Base-by-base conservation (phyloP, 2,888 invertebrate species). In the Lithophane semibrunnea region DNA sequence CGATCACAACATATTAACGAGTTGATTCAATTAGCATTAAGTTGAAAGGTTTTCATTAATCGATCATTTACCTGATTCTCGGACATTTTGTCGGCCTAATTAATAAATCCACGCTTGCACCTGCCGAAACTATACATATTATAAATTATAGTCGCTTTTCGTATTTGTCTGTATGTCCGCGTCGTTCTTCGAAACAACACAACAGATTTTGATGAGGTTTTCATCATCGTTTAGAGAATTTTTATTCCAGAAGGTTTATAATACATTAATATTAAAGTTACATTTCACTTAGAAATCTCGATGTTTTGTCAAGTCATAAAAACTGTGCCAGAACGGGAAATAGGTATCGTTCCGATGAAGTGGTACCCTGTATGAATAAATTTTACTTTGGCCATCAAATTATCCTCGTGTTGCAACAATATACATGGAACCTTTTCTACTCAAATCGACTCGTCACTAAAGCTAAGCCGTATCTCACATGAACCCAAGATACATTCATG, bases 51-150 rank as follows among this genome's bases (percentile, higher is more conserved):
- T 37, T 42, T 60, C 58, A 70, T 52, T 79, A 52, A 71, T 60
- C 71, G 44, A 80, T 52, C 58, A 79, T 69, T 79, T 52, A 79
- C 18, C 29, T 21, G 52, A 77, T 52, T 52, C 44, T 37, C 29
- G n/a, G 21, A 72, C 44, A 80, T 61, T 54, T 73, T 47, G 73
- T 18, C 29, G 9, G 0, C n/a, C 21, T 61, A 60, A 72, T 72
- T 80, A 61, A 52, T 37, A 16, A 13, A 44, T 24, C 8, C 44
- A n/a, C 4, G 13, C 47, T 77, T 63, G 49, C 42, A 44, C 16
- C 10, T 49, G 60, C 3, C 9, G 18, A 44, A 37, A 2, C 37
- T 37, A 37, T 37, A 37, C 37, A 37, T 37, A 37, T 37, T 37
- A 37, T 5, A 37, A 37, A 37, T 37, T 37, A 37, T 37, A 37